Percentiles rank a stretch among this genome's conserved stretches.
Conservation (phyloP, 1,140 invertebrate species). For the Pseudomyrmex flavicornis region DNA sequence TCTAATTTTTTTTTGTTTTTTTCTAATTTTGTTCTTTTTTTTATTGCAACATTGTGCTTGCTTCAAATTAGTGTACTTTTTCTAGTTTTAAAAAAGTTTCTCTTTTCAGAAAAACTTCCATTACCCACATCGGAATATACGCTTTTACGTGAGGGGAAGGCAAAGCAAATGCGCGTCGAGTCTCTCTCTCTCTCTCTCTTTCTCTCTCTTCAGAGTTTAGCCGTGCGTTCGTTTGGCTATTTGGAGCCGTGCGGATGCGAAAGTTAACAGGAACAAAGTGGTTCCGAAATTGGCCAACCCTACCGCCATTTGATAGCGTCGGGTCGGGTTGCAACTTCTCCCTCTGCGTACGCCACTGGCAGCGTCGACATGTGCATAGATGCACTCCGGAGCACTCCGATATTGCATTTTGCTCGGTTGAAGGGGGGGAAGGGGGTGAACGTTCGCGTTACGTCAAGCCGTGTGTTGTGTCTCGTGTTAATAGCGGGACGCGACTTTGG, state of each 20-base stretch:
- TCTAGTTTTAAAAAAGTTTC: no score
- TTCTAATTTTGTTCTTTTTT: not conserved
- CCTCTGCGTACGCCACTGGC: constrained; percentile 49
- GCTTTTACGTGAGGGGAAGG: not conserved
- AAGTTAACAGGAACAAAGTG: constrained; percentile 60
- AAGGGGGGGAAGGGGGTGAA: not conserved
- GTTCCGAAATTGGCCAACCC: constrained; percentile 58
- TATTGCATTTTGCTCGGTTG: constrained; percentile 50
- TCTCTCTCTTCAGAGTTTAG: not conserved
- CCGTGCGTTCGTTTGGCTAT: not conserved
- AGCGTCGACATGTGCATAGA: not conserved
- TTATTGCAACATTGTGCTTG: not conserved
- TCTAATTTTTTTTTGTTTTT: not conserved
- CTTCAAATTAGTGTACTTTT: no score
- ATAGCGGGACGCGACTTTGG: constrained; percentile 43
- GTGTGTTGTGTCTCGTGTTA: constrained; percentile 56
- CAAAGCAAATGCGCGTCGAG: not conserved
- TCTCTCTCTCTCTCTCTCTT: no score
- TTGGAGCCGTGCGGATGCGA: constrained; percentile 26
- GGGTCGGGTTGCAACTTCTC: constrained; percentile 24
- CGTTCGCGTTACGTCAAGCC: constrained; percentile 28
- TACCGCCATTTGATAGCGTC: not conserved
- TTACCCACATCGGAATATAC: not conserved
- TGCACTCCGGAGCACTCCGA: constrained; percentile 7
- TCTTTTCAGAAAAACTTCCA: no score